Conservation (phyloP, 2,113 vertebrate genomes). For the Chlorodrepanis virens region DNA sequence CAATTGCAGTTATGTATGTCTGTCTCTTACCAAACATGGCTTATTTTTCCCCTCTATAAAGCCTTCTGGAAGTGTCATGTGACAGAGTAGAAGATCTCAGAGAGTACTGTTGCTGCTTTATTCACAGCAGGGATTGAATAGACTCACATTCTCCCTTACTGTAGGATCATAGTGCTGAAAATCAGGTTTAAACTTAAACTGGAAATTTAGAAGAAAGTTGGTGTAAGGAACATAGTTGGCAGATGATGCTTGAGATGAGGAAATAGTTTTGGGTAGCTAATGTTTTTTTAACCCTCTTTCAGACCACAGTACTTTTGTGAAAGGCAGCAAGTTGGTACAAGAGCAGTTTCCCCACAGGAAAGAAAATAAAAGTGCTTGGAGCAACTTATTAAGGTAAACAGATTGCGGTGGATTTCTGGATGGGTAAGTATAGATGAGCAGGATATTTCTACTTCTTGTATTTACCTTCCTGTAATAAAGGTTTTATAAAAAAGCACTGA, state of each 20-base stretch:
- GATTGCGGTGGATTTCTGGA: constrained; percentile 65
- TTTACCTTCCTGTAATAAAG: background rate
- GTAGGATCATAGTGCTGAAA: background rate
- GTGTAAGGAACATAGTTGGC: background rate
- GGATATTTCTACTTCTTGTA: background rate
- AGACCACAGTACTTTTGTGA: background rate
- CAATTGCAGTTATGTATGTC: background rate
- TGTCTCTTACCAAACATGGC: background rate
- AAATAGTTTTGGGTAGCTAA: background rate
- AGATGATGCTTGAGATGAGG: background rate
- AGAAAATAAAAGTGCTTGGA: constrained; percentile 19
- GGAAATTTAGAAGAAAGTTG: background rate
- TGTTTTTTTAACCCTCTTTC: constrained; percentile 23
- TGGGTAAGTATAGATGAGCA: constrained; percentile 59
- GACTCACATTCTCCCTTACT: background rate
- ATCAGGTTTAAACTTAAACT: background rate
- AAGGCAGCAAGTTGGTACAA: background rate
- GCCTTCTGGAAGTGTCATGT: background rate
- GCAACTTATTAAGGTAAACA: constrained; percentile 49
- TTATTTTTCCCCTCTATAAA: background rate
- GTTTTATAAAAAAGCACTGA: background rate
- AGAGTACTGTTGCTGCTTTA: background rate
- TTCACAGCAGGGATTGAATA: background rate
- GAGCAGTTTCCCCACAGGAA: background rate
- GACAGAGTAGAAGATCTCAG: background rate